A percentile compares a stretch with the other conserved stretches of the same genome.
These are phyloP conservation scores for Silurus aristotelis DNA, from an alignment of 2,797 vertebrate species.

Conservation along the genomic window DNA sequence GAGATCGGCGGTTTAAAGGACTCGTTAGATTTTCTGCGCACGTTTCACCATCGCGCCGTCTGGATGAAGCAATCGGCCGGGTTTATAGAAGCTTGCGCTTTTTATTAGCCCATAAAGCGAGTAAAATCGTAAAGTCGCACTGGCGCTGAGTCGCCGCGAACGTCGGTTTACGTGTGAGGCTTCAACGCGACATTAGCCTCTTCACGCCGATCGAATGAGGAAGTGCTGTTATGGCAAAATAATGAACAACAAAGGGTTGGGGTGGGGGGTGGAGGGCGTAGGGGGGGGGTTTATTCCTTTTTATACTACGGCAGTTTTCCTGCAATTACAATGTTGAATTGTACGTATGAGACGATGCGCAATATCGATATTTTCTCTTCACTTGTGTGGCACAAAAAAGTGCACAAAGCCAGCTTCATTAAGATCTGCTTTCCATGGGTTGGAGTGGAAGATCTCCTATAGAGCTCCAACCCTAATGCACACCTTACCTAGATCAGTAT, in stretches of 20 bases:
- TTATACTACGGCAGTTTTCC: neutral
- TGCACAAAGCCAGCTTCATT: no score
- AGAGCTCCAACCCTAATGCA: no score
- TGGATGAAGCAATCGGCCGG: constrained; percentile 45
- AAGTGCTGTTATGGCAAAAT: neutral
- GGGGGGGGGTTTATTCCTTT: neutral
- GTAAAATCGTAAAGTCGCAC: constrained; percentile 33
- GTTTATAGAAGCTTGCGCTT: constrained; percentile 48
- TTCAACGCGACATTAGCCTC: constrained; percentile 39
- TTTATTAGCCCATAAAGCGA: constrained; percentile 52
- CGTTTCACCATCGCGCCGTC: constrained; percentile 29
- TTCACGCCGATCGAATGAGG: neutral
- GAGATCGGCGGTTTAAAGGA: constrained; percentile 29
- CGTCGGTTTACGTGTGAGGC: neutral
- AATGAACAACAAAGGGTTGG: neutral
- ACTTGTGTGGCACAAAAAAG: no score
- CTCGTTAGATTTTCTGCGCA: constrained; percentile 50
- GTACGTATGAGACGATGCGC: no score
- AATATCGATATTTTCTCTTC: no score
- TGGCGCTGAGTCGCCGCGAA: constrained; percentile 33
- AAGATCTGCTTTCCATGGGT: no score
- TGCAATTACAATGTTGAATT: no score
- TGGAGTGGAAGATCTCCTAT: no score
- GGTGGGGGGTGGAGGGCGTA: no score
- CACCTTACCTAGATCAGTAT: no score